Percentiles rank a stretch among this genome's conserved stretches.
Conservation (phyloP, 2,113 vertebrate genomes). For the Oryzias melastigma region DNA sequence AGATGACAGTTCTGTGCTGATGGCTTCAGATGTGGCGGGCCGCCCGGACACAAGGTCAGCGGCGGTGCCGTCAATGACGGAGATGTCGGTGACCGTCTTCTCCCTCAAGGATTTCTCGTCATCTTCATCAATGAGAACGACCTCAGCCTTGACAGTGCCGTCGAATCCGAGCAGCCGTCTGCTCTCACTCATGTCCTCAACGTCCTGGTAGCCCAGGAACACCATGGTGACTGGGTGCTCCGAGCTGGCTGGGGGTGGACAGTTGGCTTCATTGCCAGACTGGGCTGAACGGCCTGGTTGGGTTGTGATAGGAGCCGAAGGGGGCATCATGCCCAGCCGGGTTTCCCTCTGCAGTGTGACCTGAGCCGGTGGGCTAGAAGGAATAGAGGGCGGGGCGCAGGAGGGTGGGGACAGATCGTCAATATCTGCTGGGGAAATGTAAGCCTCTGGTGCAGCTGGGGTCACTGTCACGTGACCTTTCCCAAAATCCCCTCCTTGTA, state of each 20-base stretch:
- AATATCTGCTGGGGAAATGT: constrained; percentile 36
- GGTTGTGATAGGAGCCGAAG: constrained; percentile 50
- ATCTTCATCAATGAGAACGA: constrained; percentile 94
- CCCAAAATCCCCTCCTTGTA: constrained; percentile 67
- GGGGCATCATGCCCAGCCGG: constrained; percentile 71
- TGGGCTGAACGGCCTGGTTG: constrained; percentile 55
- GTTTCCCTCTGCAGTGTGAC: constrained; percentile 83
- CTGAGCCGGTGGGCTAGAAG: constrained; percentile 71
- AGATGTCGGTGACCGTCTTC: constrained; percentile 96
- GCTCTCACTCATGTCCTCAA: constrained; percentile 90
- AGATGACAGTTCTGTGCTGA: constrained; percentile 93
- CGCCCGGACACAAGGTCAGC: constrained; percentile 92
- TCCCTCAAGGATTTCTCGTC: constrained; percentile 94
- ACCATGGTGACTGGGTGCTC: constrained; percentile 97
- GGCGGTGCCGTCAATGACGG: constrained; percentile 89
- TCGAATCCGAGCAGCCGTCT: constrained; percentile 92
- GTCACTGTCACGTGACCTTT: constrained; percentile 71
- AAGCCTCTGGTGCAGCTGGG: constrained; percentile 60
- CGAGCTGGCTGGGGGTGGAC: constrained; percentile 66
- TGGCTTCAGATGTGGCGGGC: constrained; percentile 84
- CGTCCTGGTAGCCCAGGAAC: constrained; percentile 96
- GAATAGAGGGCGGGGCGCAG: constrained; percentile 70
- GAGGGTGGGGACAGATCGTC: constrained; percentile 72
- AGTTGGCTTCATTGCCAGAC: constrained; percentile 15
- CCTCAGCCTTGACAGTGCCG: constrained; percentile 93